A percentile compares a stretch with the other conserved stretches of the same genome.
Evolutionary conservation across 2,888 invertebrate species (phyloP).

Genomic region (Parnassius orleans): DNA sequence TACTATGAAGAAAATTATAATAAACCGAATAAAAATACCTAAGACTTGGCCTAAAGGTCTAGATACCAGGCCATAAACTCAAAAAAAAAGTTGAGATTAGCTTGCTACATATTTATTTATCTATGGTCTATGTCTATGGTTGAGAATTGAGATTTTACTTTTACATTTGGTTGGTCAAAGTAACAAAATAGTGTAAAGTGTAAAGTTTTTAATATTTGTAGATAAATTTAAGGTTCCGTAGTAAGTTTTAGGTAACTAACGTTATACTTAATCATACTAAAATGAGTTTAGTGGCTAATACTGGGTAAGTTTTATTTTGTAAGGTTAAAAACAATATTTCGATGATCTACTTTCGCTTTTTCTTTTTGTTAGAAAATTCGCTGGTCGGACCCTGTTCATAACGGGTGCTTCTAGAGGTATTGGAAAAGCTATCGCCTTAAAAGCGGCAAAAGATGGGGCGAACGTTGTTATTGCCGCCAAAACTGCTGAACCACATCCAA

Average conservation of each 20-base stretch:
- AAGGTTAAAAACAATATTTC: constrained; percentile 20
- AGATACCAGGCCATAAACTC: too few species aligned
- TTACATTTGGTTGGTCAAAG: too few species aligned
- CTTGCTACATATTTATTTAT: too few species aligned
- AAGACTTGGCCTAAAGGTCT: too few species aligned
- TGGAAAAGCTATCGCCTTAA: constrained; percentile 96
- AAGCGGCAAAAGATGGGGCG: constrained; percentile 95
- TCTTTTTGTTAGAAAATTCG: constrained; percentile 72
- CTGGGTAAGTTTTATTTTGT: constrained; percentile 56
- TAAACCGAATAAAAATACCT: too few species aligned
- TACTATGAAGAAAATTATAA: too few species aligned
- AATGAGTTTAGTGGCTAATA: constrained; percentile 77
- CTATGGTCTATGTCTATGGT: too few species aligned
- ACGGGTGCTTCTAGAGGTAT: constrained; percentile 98
- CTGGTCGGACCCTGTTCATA: constrained; percentile 95
- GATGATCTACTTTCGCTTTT: not conserved
- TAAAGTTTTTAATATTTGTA: too few species aligned
- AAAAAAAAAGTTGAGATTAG: too few species aligned
- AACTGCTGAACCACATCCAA: constrained; percentile 94
- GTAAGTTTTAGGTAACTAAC: constrained; percentile 10
- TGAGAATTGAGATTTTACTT: too few species aligned
- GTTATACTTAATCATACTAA: constrained; percentile 31
- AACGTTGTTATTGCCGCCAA: constrained; percentile 96
- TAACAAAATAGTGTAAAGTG: too few species aligned
- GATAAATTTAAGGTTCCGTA: constrained; percentile 7